phyloP scores from a whole-genome alignment of 2,113 vertebrate species.

The Chaetura pelagica region DNA sequence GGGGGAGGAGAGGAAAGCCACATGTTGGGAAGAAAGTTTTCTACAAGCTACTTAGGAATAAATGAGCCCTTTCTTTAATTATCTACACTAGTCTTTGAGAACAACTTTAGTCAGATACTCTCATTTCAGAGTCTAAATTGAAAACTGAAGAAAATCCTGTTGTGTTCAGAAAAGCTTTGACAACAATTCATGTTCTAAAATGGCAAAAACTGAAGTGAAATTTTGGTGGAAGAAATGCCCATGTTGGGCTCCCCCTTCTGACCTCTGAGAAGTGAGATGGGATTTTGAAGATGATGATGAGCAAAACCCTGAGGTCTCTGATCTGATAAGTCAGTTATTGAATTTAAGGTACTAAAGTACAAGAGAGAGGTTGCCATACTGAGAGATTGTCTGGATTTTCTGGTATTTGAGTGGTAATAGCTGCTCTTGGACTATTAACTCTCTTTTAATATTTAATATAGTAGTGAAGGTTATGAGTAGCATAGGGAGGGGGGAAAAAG shows the following conservation, averaged over 20 bases:
- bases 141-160: constrained; percentile 2
- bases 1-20: constrained; percentile 3
- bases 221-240: not conserved
- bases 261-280: not conserved
- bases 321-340: not conserved
- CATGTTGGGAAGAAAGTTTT: constrained; percentile 33
- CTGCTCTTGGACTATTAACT: not conserved
- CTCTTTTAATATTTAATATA: not conserved
- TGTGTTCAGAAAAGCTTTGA: not conserved
- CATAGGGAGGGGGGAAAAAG: not conserved
- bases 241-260: accelerated
- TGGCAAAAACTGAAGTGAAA: not conserved
- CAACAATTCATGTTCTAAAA: not conserved
- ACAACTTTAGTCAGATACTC: too few relatives aligned
- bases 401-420: not conserved
- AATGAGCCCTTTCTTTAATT: constrained; percentile 64
- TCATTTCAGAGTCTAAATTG: not conserved
- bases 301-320: not conserved
- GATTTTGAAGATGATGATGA: not conserved
- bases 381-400: not conserved
- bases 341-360: not conserved
- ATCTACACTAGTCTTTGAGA: constrained; percentile 2
- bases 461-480: not conserved
- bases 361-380: not conserved
- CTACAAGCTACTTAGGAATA: constrained; percentile 36